Conservation (phyloP, 2,888 invertebrate species). For the Tolmerus cingulatus region DNA sequence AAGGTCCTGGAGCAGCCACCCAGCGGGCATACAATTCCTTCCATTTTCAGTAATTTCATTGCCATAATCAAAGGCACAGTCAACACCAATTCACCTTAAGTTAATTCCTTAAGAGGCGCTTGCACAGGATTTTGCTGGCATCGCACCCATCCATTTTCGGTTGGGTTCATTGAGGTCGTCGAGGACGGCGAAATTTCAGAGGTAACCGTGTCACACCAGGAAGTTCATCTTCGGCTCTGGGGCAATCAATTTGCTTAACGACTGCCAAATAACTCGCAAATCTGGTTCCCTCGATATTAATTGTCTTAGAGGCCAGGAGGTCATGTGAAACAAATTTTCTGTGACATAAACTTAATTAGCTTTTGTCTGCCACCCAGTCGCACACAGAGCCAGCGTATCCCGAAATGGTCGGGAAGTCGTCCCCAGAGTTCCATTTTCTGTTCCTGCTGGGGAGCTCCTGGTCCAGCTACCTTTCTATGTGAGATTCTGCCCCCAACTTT, state of each 20-base stretch:
- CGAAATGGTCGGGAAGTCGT: not conserved
- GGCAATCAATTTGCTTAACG: conserved; percentile 42
- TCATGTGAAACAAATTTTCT: conserved; percentile 63
- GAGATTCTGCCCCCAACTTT: not conserved
- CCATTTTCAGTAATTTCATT: conserved; percentile 23
- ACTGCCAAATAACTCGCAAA: conserved; percentile 43
- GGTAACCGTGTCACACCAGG: conserved; percentile 29
- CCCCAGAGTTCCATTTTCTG: not conserved
- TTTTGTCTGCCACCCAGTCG: conserved; percentile 54
- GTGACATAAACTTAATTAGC: conserved; percentile 65
- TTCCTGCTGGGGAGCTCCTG: not conserved
- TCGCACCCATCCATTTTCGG: not conserved
- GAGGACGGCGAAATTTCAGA: conserved; percentile 6
- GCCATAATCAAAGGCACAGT: conserved; percentile 36
- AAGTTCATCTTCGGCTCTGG: conserved; percentile 24
- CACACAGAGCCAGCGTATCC: not conserved
- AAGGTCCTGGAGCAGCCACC: not conserved
- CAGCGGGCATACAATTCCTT: not conserved
- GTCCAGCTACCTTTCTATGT: not conserved
- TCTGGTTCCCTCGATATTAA: conserved; percentile 56
- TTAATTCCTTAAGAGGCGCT: not conserved
- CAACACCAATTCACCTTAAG: conserved; percentile 35
- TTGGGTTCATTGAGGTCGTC: not conserved
- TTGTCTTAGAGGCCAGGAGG: conserved; percentile 59
- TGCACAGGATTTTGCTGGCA: not conserved